Conservation (phyloP, 2,797 vertebrate genomes). For the Oreochromis mossambicus region DNA sequence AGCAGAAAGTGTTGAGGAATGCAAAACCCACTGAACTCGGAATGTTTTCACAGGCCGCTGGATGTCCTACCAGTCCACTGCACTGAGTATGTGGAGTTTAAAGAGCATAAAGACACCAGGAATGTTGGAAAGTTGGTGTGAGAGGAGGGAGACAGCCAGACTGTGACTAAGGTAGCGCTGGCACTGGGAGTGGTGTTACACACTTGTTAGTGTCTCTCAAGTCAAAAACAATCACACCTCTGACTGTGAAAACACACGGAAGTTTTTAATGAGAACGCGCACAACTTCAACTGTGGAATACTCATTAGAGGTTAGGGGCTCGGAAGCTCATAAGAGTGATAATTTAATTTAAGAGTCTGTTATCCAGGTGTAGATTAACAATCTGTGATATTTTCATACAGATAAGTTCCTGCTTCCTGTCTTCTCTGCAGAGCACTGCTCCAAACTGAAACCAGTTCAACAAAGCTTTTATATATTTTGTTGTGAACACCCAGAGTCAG, state of each 20-base stretch:
- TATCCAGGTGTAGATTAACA: neutral
- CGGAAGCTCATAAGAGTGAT: neutral
- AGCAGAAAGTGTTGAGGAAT: slow-evolving; percentile 49
- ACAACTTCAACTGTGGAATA: neutral
- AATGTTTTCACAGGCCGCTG: slow-evolving; percentile 57
- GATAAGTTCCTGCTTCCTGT: neutral
- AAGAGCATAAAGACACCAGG: slow-evolving; percentile 45
- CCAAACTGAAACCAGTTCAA: slow-evolving; percentile 2
- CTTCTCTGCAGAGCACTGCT: neutral
- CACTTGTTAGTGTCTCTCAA: slow-evolving; percentile 8
- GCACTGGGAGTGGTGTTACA: slow-evolving; percentile 4
- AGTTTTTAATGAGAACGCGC: neutral
- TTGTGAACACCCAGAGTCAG: slow-evolving; percentile 6
- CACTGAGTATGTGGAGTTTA: slow-evolving; percentile 41
- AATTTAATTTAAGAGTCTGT: neutral
- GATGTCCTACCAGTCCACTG: slow-evolving; percentile 41
- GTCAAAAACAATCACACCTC: slow-evolving; percentile 27
- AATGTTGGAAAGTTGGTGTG: slow-evolving; percentile 37
- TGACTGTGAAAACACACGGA: neutral
- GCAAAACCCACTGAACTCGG: slow-evolving; percentile 22
- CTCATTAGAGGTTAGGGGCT: neutral
- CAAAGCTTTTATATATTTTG: slow-evolving; percentile 22
- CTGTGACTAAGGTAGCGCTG: neutral
- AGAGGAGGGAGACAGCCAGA: neutral
- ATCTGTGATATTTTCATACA: slow-evolving; percentile 2